These are phyloP conservation scores for Sebastes paucispinis DNA, from an alignment of 2,797 vertebrate genomes.

Conservation along the genomic window DNA sequence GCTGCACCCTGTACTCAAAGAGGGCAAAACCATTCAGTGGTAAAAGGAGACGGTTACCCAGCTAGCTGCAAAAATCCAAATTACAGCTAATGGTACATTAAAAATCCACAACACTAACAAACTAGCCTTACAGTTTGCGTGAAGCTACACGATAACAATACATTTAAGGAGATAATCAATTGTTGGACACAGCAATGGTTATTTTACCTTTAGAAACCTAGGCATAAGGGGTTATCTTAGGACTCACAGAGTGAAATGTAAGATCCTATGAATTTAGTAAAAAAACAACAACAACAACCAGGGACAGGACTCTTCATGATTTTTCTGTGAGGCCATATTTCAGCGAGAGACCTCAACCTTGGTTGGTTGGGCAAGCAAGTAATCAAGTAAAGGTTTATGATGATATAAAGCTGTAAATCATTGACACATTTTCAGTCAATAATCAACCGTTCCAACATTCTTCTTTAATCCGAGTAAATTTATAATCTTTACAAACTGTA, in stretches of 20 bases:
- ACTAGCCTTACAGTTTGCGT: background rate
- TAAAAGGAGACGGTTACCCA: background rate
- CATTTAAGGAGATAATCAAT: background rate
- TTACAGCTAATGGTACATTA: background rate
- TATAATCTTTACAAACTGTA: background rate
- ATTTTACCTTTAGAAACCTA: background rate
- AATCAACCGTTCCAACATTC: constrained; percentile 12
- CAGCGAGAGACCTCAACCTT: background rate
- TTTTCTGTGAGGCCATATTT: background rate
- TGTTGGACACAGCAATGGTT: background rate
- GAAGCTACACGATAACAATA: background rate
- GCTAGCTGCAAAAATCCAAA: background rate
- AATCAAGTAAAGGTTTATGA: constrained; percentile 2
- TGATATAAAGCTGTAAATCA: constrained; percentile 23
- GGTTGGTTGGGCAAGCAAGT: background rate
- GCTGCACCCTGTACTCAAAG: background rate
- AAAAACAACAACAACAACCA: background rate
- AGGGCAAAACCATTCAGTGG: background rate
- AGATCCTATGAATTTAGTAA: background rate
- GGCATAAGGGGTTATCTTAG: background rate
- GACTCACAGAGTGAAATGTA: background rate
- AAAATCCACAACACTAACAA: background rate
- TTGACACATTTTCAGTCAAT: constrained; percentile 32
- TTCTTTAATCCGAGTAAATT: background rate
- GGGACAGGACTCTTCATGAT: background rate